phyloP scores from a whole-genome alignment of 2,888 invertebrate genomes.

The Drosophila rellima region DNA sequence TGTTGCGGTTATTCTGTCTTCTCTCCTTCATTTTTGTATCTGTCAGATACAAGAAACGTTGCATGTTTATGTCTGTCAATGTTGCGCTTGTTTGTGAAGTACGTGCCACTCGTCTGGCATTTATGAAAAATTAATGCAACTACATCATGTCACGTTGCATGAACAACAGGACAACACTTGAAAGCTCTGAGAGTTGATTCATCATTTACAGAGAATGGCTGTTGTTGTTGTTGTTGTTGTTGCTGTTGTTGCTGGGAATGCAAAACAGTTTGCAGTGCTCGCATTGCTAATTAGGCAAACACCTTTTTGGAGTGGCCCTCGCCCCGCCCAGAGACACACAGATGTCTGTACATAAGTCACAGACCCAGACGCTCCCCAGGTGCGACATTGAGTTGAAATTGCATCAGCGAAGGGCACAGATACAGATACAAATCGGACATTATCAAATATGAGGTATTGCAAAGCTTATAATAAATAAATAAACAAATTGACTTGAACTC shows the following conservation, averaged over 20 bases:
- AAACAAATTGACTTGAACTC: constrained; percentile 46
- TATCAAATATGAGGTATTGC: constrained; percentile 3
- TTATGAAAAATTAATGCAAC: constrained; percentile 50
- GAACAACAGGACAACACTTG: constrained; percentile 24
- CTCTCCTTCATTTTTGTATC: constrained; percentile 39
- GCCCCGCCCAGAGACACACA: constrained; percentile 24
- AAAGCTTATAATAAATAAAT: constrained; percentile 33
- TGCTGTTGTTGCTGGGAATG: constrained; percentile 12
- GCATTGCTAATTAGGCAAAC: constrained; percentile 56
- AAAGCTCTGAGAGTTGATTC: constrained; percentile 29
- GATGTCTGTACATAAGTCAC: constrained; percentile 44
- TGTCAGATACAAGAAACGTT: constrained; percentile 43
- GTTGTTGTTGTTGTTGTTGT: constrained; percentile 16
- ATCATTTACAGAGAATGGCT: constrained; percentile 12
- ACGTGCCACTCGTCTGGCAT: constrained; percentile 42
- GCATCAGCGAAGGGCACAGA: constrained; percentile 30
- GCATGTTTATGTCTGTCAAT: constrained; percentile 48
- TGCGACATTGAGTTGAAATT: constrained; percentile 45
- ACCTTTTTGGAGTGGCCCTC: constrained; percentile 27
- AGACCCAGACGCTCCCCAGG: constrained; percentile 32
- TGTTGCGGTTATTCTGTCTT: constrained; percentile 32
- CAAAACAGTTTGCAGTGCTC: constrained; percentile 27
- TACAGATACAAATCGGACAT: constrained; percentile 1
- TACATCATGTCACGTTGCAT: constrained; percentile 61
- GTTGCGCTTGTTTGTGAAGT: constrained; percentile 22